Conservation (phyloP, 1,140 invertebrate species). For the Triops longicaudatus region DNA sequence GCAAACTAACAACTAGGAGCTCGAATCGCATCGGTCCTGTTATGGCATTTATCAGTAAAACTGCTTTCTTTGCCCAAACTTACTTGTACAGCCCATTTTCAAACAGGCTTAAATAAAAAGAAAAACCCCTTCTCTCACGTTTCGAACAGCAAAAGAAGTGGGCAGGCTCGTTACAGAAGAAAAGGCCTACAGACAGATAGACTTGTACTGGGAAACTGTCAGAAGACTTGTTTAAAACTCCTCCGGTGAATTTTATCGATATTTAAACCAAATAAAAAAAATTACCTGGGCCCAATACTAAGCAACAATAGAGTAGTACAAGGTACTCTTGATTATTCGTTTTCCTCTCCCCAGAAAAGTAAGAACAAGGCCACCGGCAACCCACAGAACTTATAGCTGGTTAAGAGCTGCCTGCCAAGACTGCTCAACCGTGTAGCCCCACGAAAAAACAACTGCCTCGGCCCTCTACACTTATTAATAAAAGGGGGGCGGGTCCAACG, state of each 20-base stretch:
- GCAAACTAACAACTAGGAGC: constrained; percentile 7
- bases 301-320: neutral
- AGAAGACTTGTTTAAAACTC: neutral
- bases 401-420: neutral
- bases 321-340: neutral
- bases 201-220: neutral
- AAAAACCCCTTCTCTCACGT: no score
- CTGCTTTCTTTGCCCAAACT: neutral
- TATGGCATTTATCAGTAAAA: neutral
- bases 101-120: neutral
- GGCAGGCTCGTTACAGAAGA: neutral
- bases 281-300: no score
- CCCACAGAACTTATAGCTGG: constrained; percentile 4
- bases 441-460: neutral
- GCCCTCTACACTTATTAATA: neutral
- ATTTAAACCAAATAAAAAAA: no score
- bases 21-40: neutral
- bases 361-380: constrained; percentile 5
- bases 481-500: neutral
- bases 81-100: neutral
- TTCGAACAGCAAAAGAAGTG: neutral
- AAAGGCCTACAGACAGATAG: neutral
- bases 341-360: neutral
- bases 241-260: no score
- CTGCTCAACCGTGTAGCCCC: neutral